Conservation (phyloP, 2,888 invertebrate genomes). For the Papilio protenor region DNA sequence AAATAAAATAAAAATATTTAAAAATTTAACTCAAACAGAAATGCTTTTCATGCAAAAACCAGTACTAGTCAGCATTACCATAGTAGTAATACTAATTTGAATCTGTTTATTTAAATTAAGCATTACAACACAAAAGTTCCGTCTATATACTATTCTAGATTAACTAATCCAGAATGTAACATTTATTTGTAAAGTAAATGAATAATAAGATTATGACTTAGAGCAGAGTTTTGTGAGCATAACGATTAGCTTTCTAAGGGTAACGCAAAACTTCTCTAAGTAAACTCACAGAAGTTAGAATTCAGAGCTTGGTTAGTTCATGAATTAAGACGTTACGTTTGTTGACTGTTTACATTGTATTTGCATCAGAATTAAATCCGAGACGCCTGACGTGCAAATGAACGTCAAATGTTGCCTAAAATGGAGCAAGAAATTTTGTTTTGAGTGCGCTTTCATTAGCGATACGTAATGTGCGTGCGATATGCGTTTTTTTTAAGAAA, state of each 20-base stretch:
- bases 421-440: constrained; percentile 39
- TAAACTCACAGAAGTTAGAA: constrained; percentile 53
- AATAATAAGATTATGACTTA: constrained; percentile 27
- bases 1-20: too few species aligned
- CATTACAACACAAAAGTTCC: not conserved
- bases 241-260: constrained; percentile 41
- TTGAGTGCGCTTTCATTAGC: too few species aligned
- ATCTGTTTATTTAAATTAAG: not conserved
- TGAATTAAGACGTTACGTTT: constrained; percentile 51
- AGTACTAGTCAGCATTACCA: too few species aligned
- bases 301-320: constrained; percentile 45
- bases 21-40: too few species aligned
- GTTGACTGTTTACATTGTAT: constrained; percentile 55
- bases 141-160: not conserved
- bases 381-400: constrained; percentile 53
- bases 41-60: too few species aligned
- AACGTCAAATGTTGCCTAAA: constrained; percentile 44
- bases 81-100: not conserved
- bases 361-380: constrained; percentile 65
- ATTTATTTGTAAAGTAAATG: not conserved
- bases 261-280: constrained; percentile 54
- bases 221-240: constrained; percentile 14
- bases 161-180: not conserved
- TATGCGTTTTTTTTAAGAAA: too few species aligned
- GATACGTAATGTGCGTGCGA: too few species aligned